Evolutionary conservation across 2,113 vertebrate genomes (phyloP), one percentile per base, ranked within the genome.

Genomic region (Zosterops japonicus): DNA sequence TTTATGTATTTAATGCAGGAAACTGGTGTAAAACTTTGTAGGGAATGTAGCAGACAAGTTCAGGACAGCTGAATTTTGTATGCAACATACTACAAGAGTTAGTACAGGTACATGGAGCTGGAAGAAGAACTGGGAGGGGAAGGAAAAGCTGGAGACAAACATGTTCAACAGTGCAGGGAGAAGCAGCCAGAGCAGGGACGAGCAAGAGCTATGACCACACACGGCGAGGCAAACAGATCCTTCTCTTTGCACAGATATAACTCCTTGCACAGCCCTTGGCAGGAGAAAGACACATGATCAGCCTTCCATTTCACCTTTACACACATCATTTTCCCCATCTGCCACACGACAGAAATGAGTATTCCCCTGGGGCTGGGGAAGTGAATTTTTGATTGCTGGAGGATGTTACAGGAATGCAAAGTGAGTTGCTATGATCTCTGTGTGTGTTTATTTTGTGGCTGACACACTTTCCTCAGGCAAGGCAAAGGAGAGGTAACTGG

Each of bases 291-390:
- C 53, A 35, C 57, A 77, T 1, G 7, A 83, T 70, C 87, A 93
- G 46, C 60, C 72, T 91, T 83, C 68, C 72, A 11, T 74, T 94
- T 59, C 80, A 81, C 63, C 60, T 63, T 83, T 74, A 60, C 69
- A 83, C 71, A 70, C 60, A 52, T n/a, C 5, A 6, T 81, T 94
- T 95, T 83, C 53, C 35, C 52, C 71, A 83, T 86, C 83, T 75
- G 79, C 60, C 83, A 35, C 47, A 81, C 27, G 89, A 92, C 75
- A 93, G 80, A 88, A 90, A 90, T 83, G 63, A 88, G 74, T 92
- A 83, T 94, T 90, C 90, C 64, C 76, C 72, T 56, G 1, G 63
- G 89, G 80, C 64, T 63, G 50, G 16, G 46, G 41, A 89, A 50
- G n/a, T 35, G 55, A 77, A 31, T 55, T 77, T 87, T 78, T 88